A percentile compares a stretch with the other conserved stretches of the same genome.
Evolutionary conservation across 1,140 invertebrate species (phyloP).

Genomic region (honey bee (Apis mellifera)): Amel_HAv3.1 CM009932.2:227501-228000

Average conservation of each 20-base stretch:
- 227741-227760: background rate
- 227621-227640: background rate
- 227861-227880: background rate
- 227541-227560: background rate
- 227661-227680: background rate
- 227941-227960: background rate
- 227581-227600: background rate
- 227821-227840: background rate
- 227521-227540: conserved; percentile 2
- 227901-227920: background rate
- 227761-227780: background rate
- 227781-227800: background rate
- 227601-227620: background rate
- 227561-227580: background rate
- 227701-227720: background rate
- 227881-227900: background rate
- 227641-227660: background rate
- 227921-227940: background rate
- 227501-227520: conserved; percentile 35
- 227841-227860: background rate
- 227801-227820: background rate
- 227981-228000: background rate
- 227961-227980: background rate
- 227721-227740: background rate
- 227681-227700: background rate